Conservation (phyloP, 2,113 vertebrate genomes). For the Psittacula cyanocephala region DNA sequence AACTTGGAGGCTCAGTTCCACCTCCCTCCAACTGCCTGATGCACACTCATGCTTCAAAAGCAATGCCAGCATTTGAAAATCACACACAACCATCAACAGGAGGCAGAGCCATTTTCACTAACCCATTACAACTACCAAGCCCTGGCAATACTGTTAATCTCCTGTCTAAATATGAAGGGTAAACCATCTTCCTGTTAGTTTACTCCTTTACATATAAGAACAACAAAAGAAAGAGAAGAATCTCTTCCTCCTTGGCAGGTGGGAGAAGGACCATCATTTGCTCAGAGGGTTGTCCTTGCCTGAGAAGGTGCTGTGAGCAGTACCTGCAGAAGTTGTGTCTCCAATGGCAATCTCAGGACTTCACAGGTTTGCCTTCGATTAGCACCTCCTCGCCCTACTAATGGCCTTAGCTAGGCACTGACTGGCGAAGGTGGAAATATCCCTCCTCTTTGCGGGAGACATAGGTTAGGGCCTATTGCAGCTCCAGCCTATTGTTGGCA, state of each 20-base stretch:
- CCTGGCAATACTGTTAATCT: neutral
- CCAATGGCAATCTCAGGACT: neutral
- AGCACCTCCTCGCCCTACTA: neutral
- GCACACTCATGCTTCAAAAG: accelerated
- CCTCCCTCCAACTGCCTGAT: accelerated
- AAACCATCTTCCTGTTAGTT: neutral
- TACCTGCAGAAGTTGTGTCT: neutral
- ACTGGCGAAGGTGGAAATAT: neutral
- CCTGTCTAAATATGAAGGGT: neutral
- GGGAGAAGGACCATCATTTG: neutral
- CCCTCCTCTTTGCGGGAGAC: neutral
- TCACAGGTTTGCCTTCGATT: neutral
- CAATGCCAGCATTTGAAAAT: neutral
- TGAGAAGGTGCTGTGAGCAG: neutral
- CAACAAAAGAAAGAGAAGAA: neutral
- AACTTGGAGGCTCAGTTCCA: neutral
- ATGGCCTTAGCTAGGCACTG: neutral
- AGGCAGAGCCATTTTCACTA: neutral
- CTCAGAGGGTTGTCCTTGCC: neutral
- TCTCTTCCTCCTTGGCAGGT: neutral
- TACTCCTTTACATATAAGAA: neutral
- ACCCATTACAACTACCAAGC: too few relatives aligned
- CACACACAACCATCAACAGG: neutral
- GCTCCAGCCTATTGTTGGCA: neutral
- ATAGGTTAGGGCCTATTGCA: neutral